phyloP scores from a whole-genome alignment of 2,113 vertebrate species.

The Toxotes chatareus region DNA sequence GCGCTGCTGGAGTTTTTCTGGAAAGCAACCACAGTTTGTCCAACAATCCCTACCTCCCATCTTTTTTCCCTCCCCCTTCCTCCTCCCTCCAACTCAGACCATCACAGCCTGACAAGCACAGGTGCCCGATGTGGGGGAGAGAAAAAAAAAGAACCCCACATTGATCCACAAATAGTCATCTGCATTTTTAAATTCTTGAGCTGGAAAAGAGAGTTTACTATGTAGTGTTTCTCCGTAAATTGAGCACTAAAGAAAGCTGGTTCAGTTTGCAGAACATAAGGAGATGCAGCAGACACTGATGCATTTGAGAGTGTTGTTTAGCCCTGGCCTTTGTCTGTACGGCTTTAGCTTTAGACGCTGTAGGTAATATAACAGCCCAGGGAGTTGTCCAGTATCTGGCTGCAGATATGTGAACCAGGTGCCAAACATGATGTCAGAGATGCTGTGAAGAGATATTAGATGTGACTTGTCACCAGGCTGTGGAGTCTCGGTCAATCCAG shows the following conservation, averaged over 20 bases:
- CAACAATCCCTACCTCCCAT: constrained; percentile 64
- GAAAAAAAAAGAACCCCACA: constrained; percentile 20
- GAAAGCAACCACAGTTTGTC: constrained; percentile 78
- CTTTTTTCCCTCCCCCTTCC: not conserved
- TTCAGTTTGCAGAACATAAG: constrained; percentile 26
- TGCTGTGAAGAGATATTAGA: constrained; percentile 52
- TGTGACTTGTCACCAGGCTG: constrained; percentile 34
- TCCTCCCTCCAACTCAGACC: constrained; percentile 40
- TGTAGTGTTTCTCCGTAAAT: constrained; percentile 34
- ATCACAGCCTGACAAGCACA: constrained; percentile 79
- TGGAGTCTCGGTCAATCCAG: constrained; percentile 5
- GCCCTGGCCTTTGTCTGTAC: constrained; percentile 50
- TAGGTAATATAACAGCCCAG: not conserved
- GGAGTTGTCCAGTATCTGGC: constrained; percentile 12
- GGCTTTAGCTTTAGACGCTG: constrained; percentile 45
- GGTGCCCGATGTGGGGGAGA: constrained; percentile 62
- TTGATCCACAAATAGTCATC: constrained; percentile 63
- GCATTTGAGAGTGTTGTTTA: not conserved
- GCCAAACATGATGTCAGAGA: constrained; percentile 68
- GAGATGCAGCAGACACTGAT: constrained; percentile 27
- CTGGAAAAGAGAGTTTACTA: constrained; percentile 39
- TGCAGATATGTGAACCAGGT: constrained; percentile 45
- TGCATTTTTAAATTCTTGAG: constrained; percentile 29
- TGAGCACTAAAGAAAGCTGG: constrained; percentile 10
- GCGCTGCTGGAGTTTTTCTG: constrained; percentile 73